These are phyloP conservation scores for Phycodurus eques DNA, from an alignment of 2,113 vertebrate genomes.

Conservation along the genomic window DNA sequence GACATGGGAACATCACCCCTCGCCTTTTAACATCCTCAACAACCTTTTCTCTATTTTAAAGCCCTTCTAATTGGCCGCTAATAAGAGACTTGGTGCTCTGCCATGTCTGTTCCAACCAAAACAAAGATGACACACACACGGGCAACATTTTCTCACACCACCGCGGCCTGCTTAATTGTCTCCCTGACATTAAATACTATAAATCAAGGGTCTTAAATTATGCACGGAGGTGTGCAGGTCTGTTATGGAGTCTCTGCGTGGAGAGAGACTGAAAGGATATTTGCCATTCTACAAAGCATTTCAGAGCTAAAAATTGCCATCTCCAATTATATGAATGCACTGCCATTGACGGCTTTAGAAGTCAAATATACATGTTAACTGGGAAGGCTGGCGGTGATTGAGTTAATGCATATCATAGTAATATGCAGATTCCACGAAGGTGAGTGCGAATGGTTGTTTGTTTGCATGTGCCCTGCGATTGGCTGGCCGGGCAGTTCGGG, in stretches of 20 bases:
- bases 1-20: background rate
- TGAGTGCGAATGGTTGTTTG: too few relatives aligned
- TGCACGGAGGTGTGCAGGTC: constrained; percentile 34
- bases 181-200: constrained; percentile 47
- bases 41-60: too few relatives aligned
- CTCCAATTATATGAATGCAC: background rate
- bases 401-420: too few relatives aligned
- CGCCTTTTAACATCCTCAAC: background rate
- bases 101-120: constrained; percentile 23
- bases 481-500: too few relatives aligned
- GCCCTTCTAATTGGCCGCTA: constrained; percentile 56
- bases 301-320: background rate
- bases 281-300: background rate
- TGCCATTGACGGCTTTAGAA: too few relatives aligned
- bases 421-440: too few relatives aligned
- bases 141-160: constrained; percentile 27
- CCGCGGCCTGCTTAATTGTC: constrained; percentile 52
- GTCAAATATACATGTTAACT: too few relatives aligned
- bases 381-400: too few relatives aligned
- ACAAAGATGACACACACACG: constrained; percentile 12
- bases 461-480: too few relatives aligned
- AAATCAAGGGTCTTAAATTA: constrained; percentile 50
- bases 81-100: constrained; percentile 44
- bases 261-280: background rate
- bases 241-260: background rate